Percentiles rank a stretch among this genome's conserved stretches.
These are phyloP conservation scores for Porites lobata DNA, from an alignment of 92 coral and sea anemone species.

Conservation along the genomic window DNA sequence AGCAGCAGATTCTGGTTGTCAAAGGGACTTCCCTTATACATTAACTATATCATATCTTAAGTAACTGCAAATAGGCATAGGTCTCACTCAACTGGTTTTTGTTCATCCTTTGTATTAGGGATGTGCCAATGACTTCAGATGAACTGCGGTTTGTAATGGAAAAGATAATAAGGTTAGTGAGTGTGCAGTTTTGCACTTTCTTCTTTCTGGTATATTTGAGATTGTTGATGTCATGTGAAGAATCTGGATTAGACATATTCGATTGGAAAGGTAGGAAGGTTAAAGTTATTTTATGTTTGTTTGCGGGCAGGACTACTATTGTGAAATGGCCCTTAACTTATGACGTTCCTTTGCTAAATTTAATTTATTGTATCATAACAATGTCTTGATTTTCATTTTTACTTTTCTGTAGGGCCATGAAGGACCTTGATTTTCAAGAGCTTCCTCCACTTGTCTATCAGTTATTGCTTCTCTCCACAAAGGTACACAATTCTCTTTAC, in stretches of 20 bases:
- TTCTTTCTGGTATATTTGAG: too few species aligned
- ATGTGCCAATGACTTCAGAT: constrained; percentile 87
- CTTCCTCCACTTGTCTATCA: constrained; percentile 97
- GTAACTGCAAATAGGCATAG: background rate
- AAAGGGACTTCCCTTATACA: background rate
- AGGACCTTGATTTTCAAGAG: constrained; percentile 92
- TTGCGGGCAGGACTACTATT: too few species aligned
- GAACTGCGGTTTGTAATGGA: constrained; percentile 96
- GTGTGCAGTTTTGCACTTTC: too few species aligned
- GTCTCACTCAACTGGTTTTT: background rate
- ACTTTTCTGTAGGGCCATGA: constrained; percentile 69
- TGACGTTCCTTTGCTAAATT: background rate
- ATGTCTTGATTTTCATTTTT: too few species aligned
- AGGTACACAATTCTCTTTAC: constrained; percentile 60
- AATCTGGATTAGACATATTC: too few species aligned
- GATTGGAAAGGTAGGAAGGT: too few species aligned
- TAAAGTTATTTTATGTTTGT: too few species aligned
- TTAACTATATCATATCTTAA: background rate
- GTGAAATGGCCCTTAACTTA: too few species aligned
- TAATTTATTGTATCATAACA: background rate
- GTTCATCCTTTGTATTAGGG: constrained; percentile 59
- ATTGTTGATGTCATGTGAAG: too few species aligned
- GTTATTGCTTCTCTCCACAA: constrained; percentile 91
- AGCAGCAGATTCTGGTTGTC: too few species aligned
- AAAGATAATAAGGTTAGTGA: constrained; percentile 84